phyloP scores from a whole-genome alignment of 1,140 invertebrate genomes.

The Zaprionus vittiger region DNA sequence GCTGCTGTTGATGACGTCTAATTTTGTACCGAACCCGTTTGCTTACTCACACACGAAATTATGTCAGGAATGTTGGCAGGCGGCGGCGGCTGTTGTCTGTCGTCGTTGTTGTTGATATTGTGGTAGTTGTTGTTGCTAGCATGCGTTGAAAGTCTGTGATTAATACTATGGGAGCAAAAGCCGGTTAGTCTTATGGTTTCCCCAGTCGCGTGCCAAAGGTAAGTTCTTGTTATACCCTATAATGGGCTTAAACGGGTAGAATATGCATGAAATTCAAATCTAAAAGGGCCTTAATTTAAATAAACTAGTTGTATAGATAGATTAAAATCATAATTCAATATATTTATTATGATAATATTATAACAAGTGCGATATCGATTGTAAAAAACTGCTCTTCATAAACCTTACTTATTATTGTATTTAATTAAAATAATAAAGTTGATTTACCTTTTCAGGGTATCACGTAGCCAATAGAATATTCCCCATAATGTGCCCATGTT shows the following conservation, averaged over 20 bases:
- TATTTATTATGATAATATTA: too few species aligned
- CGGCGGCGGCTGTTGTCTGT: slow-evolving; percentile 38
- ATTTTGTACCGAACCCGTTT: slow-evolving; percentile 76
- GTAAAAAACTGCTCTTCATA: too few species aligned
- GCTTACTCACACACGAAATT: slow-evolving; percentile 80
- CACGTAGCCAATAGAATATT: neutral
- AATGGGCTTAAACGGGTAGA: neutral
- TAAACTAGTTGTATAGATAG: neutral
- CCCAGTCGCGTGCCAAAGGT: slow-evolving; percentile 67
- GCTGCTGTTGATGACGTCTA: slow-evolving; percentile 71
- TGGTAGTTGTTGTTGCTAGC: slow-evolving; percentile 20
- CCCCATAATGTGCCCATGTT: too few species aligned
- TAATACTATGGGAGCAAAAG: slow-evolving; percentile 63
- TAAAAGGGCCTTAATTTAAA: neutral
- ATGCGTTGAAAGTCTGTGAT: slow-evolving; percentile 66
- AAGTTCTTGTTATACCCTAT: slow-evolving; percentile 22
- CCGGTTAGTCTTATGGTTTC: slow-evolving; percentile 60
- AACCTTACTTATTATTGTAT: too few species aligned
- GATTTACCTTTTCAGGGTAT: neutral
- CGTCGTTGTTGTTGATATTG: slow-evolving; percentile 24
- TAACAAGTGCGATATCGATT: too few species aligned
- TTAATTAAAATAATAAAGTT: too few species aligned
- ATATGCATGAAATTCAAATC: neutral
- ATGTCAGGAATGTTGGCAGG: slow-evolving; percentile 78
- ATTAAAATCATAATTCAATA: too few species aligned